Evolutionary conservation across 1,140 invertebrate species (phyloP).

Genomic region (Mercenaria mercenaria): DNA sequence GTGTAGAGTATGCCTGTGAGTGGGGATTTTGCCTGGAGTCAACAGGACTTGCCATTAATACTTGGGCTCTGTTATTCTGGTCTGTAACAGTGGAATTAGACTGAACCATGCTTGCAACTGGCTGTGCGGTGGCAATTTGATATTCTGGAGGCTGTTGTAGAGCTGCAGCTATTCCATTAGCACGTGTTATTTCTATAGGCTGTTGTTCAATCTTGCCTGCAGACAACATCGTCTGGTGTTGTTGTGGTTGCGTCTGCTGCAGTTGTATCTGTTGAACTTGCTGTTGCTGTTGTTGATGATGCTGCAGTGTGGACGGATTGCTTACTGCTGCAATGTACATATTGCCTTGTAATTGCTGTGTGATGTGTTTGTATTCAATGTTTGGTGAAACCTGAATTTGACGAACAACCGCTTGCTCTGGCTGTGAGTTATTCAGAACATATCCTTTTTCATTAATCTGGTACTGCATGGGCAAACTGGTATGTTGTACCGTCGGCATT

Average conservation of each 20-base stretch:
- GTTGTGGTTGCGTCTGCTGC: conserved; percentile 51
- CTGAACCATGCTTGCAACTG: not conserved
- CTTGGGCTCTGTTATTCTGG: conserved; percentile 8
- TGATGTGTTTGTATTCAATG: conserved; percentile 57
- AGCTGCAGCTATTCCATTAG: conserved; percentile 51
- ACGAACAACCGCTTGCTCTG: conserved; percentile 42
- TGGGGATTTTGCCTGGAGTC: conserved; percentile 39
- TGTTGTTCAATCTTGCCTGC: conserved; percentile 51
- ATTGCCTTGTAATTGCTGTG: conserved; percentile 49
- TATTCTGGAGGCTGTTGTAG: conserved; percentile 63
- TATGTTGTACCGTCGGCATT: conserved; percentile 42
- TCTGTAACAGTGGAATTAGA: not conserved
- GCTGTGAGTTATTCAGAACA: conserved; percentile 32
- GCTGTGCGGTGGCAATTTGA: not conserved
- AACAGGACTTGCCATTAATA: conserved; percentile 16
- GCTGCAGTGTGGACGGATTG: conserved; percentile 45
- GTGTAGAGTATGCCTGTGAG: conserved; percentile 72
- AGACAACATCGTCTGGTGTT: conserved; percentile 39
- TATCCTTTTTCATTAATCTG: conserved; percentile 55
- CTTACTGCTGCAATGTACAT: conserved; percentile 60
- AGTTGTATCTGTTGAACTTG: conserved; percentile 45
- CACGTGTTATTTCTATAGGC: conserved; percentile 48
- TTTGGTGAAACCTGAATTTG: conserved; percentile 57
- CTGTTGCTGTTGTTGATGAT: conserved; percentile 49
- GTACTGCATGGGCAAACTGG: conserved; percentile 40